A percentile compares a stretch with the other conserved stretches of the same genome.
phyloP scores from a whole-genome alignment of 2,888 invertebrate species.

The Nesidiocoris tenuis region DNA sequence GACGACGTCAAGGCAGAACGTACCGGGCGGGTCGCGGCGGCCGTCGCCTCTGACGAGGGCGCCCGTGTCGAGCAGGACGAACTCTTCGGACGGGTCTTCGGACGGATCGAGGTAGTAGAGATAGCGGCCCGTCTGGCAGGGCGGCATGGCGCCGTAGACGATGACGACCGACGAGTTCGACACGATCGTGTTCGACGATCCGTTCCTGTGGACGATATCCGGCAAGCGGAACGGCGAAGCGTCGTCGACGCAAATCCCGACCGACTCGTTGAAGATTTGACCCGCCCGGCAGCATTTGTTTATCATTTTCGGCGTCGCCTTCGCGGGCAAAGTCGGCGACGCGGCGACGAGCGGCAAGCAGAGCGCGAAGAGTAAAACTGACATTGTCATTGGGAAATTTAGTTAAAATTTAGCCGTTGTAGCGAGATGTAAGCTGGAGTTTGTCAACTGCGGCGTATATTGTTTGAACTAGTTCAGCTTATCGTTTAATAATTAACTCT shows the following conservation, averaged over 20 bases:
- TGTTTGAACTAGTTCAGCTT: too few species aligned
- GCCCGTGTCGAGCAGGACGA: conserved; percentile 39
- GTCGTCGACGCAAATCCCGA: background rate
- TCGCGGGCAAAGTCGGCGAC: background rate
- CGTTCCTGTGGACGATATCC: background rate
- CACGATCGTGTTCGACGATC: background rate
- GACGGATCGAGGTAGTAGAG: conserved; percentile 43
- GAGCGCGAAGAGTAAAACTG: background rate
- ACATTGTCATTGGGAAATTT: too few species aligned
- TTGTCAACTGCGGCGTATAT: too few species aligned
- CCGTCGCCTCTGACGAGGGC: conserved; percentile 29
- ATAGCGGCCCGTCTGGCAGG: conserved; percentile 35
- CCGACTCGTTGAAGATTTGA: conserved; percentile 22
- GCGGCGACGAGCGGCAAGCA: background rate
- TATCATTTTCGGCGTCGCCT: background rate
- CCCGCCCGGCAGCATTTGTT: conserved; percentile 32
- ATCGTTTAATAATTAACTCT: too few species aligned
- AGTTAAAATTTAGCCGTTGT: too few species aligned
- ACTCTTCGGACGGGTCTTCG: conserved; percentile 41
- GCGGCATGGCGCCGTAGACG: conserved; percentile 27
- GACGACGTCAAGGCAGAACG: conserved; percentile 44
- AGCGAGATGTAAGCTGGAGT: too few species aligned
- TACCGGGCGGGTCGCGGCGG: conserved; percentile 5
- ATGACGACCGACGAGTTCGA: conserved; percentile 10
- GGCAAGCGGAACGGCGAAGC: conserved; percentile 16